Conservation (phyloP, 2,113 vertebrate species). For the Hippocampus comes region DNA sequence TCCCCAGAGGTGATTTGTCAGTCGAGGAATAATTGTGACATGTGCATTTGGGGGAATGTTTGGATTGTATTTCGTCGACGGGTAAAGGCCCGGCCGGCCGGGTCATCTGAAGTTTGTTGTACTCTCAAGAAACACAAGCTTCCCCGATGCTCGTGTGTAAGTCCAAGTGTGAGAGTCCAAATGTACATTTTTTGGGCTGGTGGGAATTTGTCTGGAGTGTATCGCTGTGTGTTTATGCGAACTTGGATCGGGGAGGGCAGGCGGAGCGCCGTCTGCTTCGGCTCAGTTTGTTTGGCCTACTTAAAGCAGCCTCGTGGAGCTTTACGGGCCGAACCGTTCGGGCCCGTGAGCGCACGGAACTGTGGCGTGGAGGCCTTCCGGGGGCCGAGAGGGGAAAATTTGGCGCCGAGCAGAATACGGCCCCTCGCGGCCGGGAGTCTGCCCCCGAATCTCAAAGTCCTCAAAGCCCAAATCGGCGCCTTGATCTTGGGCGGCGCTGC, state of each 20-base stretch:
- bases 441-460: constrained; percentile 36
- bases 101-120: neutral
- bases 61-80: neutral
- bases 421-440: constrained; percentile 21
- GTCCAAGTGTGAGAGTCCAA: neutral
- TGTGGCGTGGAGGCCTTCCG: constrained; percentile 42
- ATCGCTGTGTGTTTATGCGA: constrained; percentile 30
- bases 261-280: constrained; percentile 29
- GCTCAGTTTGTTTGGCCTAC: constrained; percentile 40
- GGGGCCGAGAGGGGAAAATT: constrained; percentile 36
- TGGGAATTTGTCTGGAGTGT: constrained; percentile 17
- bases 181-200: neutral
- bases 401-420: constrained; percentile 7
- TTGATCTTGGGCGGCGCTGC: constrained; percentile 54
- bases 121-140: neutral
- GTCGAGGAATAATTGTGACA: neutral
- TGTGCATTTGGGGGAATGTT: neutral
- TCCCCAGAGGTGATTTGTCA: neutral
- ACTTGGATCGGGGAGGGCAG: constrained; percentile 6
- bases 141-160: neutral
- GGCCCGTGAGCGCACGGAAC: constrained; percentile 43
- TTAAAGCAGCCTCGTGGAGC: constrained; percentile 41
- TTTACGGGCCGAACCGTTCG: constrained; percentile 50
- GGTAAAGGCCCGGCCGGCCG: neutral
- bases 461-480: constrained; percentile 46